A percentile compares a stretch with the other conserved stretches of the same genome.
Evolutionary conservation across 2,113 vertebrate species (phyloP).

Genomic region (Eleginops maclovinus): DNA sequence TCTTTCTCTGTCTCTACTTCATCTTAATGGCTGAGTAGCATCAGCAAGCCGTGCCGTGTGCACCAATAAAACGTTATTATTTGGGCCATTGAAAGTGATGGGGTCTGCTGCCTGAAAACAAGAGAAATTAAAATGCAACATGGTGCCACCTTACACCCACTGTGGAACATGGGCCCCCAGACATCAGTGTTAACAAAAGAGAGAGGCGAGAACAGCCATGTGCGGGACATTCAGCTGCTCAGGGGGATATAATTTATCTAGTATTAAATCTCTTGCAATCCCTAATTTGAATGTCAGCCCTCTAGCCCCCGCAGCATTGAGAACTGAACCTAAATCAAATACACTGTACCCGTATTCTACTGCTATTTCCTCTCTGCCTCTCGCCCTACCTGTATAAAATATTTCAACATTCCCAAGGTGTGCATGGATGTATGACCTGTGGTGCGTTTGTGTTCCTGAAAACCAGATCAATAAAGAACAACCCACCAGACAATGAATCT

Average conservation of each 20-base stretch:
- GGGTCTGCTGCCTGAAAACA: slow-evolving; percentile 76
- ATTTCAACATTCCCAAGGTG: slow-evolving; percentile 51
- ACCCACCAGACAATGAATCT: slow-evolving; percentile 72
- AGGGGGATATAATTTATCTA: slow-evolving; percentile 59
- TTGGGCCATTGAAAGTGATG: slow-evolving; percentile 69
- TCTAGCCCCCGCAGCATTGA: slow-evolving; percentile 27
- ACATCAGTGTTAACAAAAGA: slow-evolving; percentile 63
- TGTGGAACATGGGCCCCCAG: slow-evolving; percentile 54
- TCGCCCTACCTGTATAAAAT: slow-evolving; percentile 23
- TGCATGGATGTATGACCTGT: slow-evolving; percentile 55
- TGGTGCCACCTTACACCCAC: slow-evolving; percentile 52
- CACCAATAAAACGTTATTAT: slow-evolving; percentile 81
- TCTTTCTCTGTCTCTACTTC: slow-evolving; percentile 59
- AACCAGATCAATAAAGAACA: slow-evolving; percentile 71
- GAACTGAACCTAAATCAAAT: slow-evolving; percentile 54
- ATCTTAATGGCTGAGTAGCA: slow-evolving; percentile 67
- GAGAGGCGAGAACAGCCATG: slow-evolving; percentile 46
- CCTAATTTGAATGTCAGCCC: slow-evolving; percentile 71
- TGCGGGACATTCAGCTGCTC: slow-evolving; percentile 61
- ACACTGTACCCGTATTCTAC: slow-evolving; percentile 24
- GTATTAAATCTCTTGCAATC: slow-evolving; percentile 62
- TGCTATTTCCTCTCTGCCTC: slow-evolving; percentile 3
- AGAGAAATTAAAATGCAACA: slow-evolving; percentile 74
- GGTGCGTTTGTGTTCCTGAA: slow-evolving; percentile 70
- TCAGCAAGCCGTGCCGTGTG: slow-evolving; percentile 65